Base-by-base conservation (phyloP, 2,888 invertebrate species). In the Scaeva pyrastri region DNA sequence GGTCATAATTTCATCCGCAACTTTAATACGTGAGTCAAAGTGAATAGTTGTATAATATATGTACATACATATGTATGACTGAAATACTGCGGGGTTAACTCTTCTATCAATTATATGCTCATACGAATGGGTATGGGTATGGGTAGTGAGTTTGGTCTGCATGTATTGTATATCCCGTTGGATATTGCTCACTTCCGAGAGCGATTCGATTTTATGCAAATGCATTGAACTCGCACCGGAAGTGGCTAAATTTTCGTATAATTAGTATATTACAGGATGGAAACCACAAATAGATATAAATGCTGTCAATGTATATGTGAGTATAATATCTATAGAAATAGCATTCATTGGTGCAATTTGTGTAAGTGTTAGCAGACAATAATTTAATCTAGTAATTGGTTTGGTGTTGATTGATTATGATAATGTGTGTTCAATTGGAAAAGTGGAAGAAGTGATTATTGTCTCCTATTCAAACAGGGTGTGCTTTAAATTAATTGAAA, bases 231-330 rank as follows among this genome's bases (percentile, higher is more conserved):
- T 52, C 60, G 48, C 16, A 21, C 6, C 68, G 83, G 79, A 84
- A 71, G 74, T 79, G 70, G 62, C 16, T 68, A 73, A 73, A 66
- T 41, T 52, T 62, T 73, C 60, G 23, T 68, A 68, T 78, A 78
- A 82, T 82, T 82, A 76, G 55, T 78, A 16, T 60, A 68, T 72
- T 66, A 48, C 71, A 66, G 16, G 43, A 77, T 43, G 23, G 10
- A 12, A 71, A 72, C 72, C 56, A 12, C 71, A 45, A 16, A 45
- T 16, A 16, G 23, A 41, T 10, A 8, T 55, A n/a, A n/a, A n/a
- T n/a, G n/a, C n/a, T n/a, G n/a, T 8, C 2, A 10, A 19, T 21
- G 19, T 43, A 6, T 12, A 43, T 12, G 5, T 43, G 12, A 1
- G 14, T 12, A 12, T 12, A 1, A 5, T 12, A n/a, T n/a, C 14